Base-by-base conservation (phyloP, 2,113 vertebrate genomes). In the Calyptomena viridis region DNA sequence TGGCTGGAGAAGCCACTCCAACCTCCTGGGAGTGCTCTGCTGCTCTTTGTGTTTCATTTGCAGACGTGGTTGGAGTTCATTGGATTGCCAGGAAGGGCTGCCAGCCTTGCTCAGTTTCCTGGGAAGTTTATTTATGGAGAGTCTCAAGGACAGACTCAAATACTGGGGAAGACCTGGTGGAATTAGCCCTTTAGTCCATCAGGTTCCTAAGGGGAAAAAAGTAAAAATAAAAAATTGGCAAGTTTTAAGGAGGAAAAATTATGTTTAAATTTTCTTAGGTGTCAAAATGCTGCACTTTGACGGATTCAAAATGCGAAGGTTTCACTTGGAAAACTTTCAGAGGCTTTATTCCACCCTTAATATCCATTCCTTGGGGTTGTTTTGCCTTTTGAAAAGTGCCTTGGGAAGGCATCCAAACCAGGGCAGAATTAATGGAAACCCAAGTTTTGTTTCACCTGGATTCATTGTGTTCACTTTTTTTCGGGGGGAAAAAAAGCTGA, bases 51-150 rank as follows among this genome's bases (percentile, higher is more conserved):
- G 72, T 89, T 93, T 92, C 93, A 97, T 94, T 95, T 91, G 89
- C 94, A 92, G 89, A 66, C 89, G 92, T 92, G 69, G 89, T 76
- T 94, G 66, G 79, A 88, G 93, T 96, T 96, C 96, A 96, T 95
- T 97, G 95, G 94, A 94, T 79, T 87, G 74, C 92, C 75, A 91
- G 91, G 84, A 95, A 95, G 93, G 85, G 82, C 78, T 95, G 95
- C 91, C 93, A 95, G 78, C 81, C 68, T 89, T 87, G 87, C 82
- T 87, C 84, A 91, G 56, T 97, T 96, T 95, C 87, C 88, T 87
- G 76, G 75, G 82, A 76, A 66, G 83, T 90, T 95, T 95, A 96
- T 96, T 96, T 95, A 94, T 90, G 84, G 18, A 71, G 91, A 72
- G 74, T 69, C 83, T 93, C 87, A 87, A 91, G 93, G 91, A 90